Conservation (phyloP, 1,140 invertebrate genomes). For the Papilio dardanus region DNA sequence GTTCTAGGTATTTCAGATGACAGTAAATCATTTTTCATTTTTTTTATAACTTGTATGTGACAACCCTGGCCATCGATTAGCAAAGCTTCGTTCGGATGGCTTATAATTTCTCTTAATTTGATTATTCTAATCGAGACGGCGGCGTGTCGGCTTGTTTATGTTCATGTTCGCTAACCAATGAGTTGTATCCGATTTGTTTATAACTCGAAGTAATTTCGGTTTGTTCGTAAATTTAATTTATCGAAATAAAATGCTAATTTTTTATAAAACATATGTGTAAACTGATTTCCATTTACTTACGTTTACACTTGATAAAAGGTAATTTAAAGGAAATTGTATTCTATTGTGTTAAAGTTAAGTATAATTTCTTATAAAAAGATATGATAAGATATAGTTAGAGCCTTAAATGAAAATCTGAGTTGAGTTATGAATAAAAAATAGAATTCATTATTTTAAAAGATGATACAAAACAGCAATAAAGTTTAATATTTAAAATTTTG, state of each 20-base stretch:
- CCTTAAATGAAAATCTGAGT: no score
- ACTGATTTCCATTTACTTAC: background rate
- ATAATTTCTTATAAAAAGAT: no score
- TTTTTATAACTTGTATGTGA: background rate
- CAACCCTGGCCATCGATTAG: slow-evolving; percentile 31
- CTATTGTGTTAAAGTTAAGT: no score
- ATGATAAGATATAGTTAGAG: no score
- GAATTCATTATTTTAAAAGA: background rate
- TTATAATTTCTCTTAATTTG: slow-evolving; percentile 38
- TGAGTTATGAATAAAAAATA: background rate
- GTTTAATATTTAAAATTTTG: background rate
- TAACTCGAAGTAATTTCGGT: slow-evolving; percentile 35
- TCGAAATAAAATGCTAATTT: slow-evolving; percentile 16
- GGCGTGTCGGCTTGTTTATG: slow-evolving; percentile 32
- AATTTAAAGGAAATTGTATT: no score
- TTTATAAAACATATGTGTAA: background rate
- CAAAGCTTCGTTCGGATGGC: slow-evolving; percentile 19
- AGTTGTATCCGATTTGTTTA: slow-evolving; percentile 34
- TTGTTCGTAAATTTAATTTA: slow-evolving; percentile 27
- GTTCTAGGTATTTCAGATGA: no score
- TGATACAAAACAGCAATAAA: background rate
- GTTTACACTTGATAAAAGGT: background rate
- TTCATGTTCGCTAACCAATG: slow-evolving; percentile 30
- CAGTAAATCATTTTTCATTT: no score
- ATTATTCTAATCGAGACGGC: slow-evolving; percentile 33